Percentiles rank a stretch among this genome's conserved stretches.
These are phyloP conservation scores for Ephialtes manifestator DNA, from an alignment of 2,888 invertebrate genomes.

Conservation along the genomic window DNA sequence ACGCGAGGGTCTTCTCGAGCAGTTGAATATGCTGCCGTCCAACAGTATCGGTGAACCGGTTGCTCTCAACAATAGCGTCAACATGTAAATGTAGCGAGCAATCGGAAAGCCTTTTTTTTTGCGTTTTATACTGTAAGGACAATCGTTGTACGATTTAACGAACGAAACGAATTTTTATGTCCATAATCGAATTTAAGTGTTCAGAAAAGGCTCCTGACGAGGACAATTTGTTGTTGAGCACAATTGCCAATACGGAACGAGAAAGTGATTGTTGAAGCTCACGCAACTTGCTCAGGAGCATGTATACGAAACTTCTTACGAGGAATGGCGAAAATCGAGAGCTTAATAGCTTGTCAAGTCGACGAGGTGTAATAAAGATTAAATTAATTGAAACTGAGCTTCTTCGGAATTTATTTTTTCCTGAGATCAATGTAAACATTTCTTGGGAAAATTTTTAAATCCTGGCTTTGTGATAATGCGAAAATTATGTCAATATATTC, in stretches of 20 bases:
- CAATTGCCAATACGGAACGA: neutral
- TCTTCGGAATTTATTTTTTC: neutral
- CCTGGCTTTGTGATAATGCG: no score
- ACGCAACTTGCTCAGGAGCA: neutral
- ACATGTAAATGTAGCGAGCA: conserved; percentile 40
- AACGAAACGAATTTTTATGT: conserved; percentile 2
- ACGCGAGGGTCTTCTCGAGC: conserved; percentile 82
- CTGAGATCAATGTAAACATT: neutral
- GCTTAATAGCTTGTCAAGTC: neutral
- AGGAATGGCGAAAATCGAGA: conserved; percentile 14
- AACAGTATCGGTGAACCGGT: conserved; percentile 82
- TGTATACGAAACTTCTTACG: conserved; percentile 27
- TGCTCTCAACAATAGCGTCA: conserved; percentile 59
- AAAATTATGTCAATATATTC: no score
- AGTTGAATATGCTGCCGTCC: conserved; percentile 82
- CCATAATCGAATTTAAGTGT: neutral
- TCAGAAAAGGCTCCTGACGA: neutral
- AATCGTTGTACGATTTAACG: neutral
- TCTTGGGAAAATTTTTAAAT: no score
- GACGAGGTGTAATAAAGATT: conserved; percentile 41
- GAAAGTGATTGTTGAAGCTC: neutral
- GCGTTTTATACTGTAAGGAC: neutral
- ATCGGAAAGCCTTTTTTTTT: neutral
- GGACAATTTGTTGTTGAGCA: neutral
- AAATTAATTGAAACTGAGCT: conserved; percentile 14